These are phyloP conservation scores for Corapipo altera DNA, from an alignment of 2,113 vertebrate genomes.

Conservation along the genomic window DNA sequence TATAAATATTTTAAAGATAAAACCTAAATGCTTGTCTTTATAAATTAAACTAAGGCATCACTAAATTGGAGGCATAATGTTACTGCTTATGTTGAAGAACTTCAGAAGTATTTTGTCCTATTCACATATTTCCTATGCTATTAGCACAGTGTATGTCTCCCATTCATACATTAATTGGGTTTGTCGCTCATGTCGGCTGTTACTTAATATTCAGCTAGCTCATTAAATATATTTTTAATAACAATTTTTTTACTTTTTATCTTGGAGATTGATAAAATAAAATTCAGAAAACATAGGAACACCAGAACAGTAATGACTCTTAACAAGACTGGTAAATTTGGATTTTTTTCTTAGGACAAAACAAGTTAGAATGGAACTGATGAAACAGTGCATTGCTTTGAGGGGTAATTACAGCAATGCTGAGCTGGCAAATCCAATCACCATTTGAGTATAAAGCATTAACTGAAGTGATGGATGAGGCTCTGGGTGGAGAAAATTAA, in stretches of 20 bases:
- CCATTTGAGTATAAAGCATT: slow-evolving; percentile 26
- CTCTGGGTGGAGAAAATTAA: slow-evolving; percentile 12
- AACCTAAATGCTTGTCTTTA: background rate
- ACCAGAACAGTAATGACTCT: background rate
- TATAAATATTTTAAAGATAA: background rate
- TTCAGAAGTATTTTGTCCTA: background rate
- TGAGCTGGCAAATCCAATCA: slow-evolving; percentile 33
- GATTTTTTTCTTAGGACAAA: background rate
- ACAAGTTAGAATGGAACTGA: slow-evolving; percentile 25
- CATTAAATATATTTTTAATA: background rate
- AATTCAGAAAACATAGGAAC: background rate
- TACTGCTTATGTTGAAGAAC: background rate
- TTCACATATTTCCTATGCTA: background rate
- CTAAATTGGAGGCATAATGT: background rate
- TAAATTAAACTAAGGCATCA: background rate
- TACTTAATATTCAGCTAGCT: background rate
- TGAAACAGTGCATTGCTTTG: slow-evolving; percentile 12
- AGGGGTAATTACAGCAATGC: slow-evolving; percentile 32
- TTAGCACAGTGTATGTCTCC: background rate
- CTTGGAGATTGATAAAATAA: background rate
- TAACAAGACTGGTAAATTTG: background rate
- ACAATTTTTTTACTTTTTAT: background rate
- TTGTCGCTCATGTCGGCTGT: background rate
- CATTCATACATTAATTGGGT: background rate
- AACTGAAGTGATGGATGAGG: slow-evolving; percentile 38